These are phyloP conservation scores for Anas flavirostris DNA, from an alignment of 2,797 vertebrate genomes.

Conservation along the genomic window DNA sequence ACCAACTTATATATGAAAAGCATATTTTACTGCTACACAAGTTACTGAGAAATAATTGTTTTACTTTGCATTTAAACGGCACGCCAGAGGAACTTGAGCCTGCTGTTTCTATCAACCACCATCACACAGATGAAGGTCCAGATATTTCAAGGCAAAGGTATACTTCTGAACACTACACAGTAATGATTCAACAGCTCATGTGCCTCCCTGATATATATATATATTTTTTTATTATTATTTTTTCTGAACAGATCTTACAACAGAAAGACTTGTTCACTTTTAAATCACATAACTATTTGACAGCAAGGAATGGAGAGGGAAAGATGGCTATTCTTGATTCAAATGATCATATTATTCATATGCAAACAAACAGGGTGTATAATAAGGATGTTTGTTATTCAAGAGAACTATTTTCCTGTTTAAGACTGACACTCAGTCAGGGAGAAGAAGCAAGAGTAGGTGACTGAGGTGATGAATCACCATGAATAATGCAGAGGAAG, in stretches of 20 bases:
- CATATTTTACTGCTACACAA: not conserved
- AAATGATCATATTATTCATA: not conserved
- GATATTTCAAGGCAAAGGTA: not conserved
- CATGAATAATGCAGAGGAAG: not conserved
- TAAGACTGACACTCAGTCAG: not conserved
- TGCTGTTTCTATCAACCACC: not conserved
- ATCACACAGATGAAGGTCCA: not conserved
- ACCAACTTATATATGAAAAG: not conserved
- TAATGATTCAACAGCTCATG: not conserved
- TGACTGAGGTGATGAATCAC: constrained; percentile 9
- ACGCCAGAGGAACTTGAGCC: not conserved
- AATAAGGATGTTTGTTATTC: not conserved
- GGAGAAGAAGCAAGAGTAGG: not conserved
- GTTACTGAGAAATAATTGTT: not conserved
- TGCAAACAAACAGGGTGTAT: not conserved
- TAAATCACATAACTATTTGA: not conserved
- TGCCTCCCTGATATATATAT: not conserved
- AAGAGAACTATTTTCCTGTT: not conserved
- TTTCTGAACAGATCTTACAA: not conserved
- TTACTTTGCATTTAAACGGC: not conserved
- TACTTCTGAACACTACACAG: not conserved
- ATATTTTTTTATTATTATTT: not conserved
- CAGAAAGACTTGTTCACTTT: not conserved
- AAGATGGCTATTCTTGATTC: not conserved
- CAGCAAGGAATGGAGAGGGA: not conserved